Evolutionary conservation across 2,797 vertebrate species (phyloP), one percentile per base, ranked within the genome.

Genomic region (Echeneis naucrates): DNA sequence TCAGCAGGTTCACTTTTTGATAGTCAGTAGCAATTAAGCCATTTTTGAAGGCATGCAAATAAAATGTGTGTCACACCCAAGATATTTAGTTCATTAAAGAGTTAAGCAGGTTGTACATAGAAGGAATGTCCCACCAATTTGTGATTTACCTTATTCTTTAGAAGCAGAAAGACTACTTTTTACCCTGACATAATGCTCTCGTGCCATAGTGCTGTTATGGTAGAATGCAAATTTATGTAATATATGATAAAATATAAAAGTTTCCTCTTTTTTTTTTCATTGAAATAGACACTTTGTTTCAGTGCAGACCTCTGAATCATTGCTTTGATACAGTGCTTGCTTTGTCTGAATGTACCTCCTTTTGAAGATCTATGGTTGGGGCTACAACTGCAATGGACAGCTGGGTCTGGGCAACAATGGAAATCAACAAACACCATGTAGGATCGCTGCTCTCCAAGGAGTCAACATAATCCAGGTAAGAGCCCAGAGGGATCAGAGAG

Each of bases 381-480:
- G 98, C 37, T 99, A 99, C 89, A 99, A 99, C 69, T 99, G 98
- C 68, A 99, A 99, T 0, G 98, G 98, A 4, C 98, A 99, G 91
- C 95, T 99, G 0, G 98, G 98, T 60, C 88, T 99, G 78, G 98
- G 98, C 60, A 98, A 96, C 91, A 97, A 96, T 1, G 96, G 96
- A 59, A 99, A 99, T 79, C 98, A 99, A 91, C 97, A 98, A 59
- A 98, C 97, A 0, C 98, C 98, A 0, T 99, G 98, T 74, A 93
- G 98, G 75, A 95, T 99, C 5, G 96, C 97, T 13, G 96, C 97
- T 51, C 86, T 99, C 70, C 98, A 99, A 80, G 97, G 97, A 77
- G 89, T 98, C 88, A 96, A 93, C 42, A 87, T 99, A 0, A 90
- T 97, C 75, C 95, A 96, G 96, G 98, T 98, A 92, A 0, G 93